A percentile compares a stretch with the other conserved stretches of the same genome.
Conservation (phyloP, 2,797 vertebrate genomes). For the Sebastes hopkinsi region DNA sequence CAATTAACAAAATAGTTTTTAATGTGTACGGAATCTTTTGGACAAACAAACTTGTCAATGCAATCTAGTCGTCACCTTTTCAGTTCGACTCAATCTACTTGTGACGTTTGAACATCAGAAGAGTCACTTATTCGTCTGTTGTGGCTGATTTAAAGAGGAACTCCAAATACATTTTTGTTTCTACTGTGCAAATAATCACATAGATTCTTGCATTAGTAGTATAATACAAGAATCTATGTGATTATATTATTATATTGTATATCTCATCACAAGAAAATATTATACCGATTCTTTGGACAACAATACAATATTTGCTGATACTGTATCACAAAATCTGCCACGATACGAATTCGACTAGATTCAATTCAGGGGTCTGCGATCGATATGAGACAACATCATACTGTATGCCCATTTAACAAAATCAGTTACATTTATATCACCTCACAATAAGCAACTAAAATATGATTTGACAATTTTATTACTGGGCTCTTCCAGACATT, state of each 20-base stretch:
- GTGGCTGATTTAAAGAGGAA: background rate
- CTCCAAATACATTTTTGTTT: background rate
- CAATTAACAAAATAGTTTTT: slow-evolving; percentile 48
- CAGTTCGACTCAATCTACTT: background rate
- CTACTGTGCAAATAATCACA: background rate
- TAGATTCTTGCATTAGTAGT: background rate
- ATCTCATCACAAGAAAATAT: no score
- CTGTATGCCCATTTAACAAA: background rate
- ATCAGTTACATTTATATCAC: background rate
- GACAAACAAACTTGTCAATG: slow-evolving; percentile 15
- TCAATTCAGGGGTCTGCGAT: background rate
- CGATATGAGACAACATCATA: background rate
- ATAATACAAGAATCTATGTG: no score
- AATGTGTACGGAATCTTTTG: slow-evolving; percentile 27
- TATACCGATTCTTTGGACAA: no score
- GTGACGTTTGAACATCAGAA: background rate
- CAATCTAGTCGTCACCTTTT: background rate
- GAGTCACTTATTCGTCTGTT: background rate
- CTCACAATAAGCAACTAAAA: background rate
- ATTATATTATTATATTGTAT: no score
- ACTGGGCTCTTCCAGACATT: background rate
- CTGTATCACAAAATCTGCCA: no score
- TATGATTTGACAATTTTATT: background rate
- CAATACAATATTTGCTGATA: no score
- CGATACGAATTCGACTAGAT: no score